phyloP scores from a whole-genome alignment of 2,888 invertebrate species.

The Mythimna albipuncta region DNA sequence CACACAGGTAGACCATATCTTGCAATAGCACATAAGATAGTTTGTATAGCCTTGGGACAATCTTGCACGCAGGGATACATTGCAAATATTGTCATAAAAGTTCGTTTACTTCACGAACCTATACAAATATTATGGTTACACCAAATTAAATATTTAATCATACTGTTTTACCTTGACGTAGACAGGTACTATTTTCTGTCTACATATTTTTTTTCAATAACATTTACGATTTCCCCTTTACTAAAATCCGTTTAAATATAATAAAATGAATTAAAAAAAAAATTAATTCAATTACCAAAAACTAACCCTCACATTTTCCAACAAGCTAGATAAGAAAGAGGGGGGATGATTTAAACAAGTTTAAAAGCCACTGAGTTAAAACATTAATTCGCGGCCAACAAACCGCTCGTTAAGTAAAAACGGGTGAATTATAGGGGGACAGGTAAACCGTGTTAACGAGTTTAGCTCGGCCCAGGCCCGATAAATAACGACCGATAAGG shows the following conservation, averaged over 20 bases:
- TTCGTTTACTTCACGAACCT: no score
- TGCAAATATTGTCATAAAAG: no score
- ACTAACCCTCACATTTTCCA: conserved; percentile 48
- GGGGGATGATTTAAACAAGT: conserved; percentile 66
- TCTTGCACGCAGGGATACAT: no score
- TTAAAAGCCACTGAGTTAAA: conserved; percentile 68
- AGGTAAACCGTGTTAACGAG: conserved; percentile 84
- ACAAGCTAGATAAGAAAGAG: conserved; percentile 57
- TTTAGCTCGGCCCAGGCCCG: conserved; percentile 68
- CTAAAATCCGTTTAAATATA: not conserved
- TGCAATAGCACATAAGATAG: no score
- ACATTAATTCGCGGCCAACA: conserved; percentile 78
- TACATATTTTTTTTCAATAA: no score
- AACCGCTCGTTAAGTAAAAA: conserved; percentile 80
- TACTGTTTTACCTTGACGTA: no score
- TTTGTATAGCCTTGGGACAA: no score
- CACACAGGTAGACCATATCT: no score
- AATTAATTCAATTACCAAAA: conserved; percentile 44
- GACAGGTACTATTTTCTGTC: no score
- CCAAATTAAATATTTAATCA: no score
- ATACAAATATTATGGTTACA: no score
- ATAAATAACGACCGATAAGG: conserved; percentile 82
- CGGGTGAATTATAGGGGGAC: conserved; percentile 80
- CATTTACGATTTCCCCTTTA: not conserved
- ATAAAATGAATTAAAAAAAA: not conserved